Evolutionary conservation across 2,888 invertebrate genomes (phyloP), one percentile per base, ranked within the genome.

Genomic region (Coleophora deauratella): DNA sequence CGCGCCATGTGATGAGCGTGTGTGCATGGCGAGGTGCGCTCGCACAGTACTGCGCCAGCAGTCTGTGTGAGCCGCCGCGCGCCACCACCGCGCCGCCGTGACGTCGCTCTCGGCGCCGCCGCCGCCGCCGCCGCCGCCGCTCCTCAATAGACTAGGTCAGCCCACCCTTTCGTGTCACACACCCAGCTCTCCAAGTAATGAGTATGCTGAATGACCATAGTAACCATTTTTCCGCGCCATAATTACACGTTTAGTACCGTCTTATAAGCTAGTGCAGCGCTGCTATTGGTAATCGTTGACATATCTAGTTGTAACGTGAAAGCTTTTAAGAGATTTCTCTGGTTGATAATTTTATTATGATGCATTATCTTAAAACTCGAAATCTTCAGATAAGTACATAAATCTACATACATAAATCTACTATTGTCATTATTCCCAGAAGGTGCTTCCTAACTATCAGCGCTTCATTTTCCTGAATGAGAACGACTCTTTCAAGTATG

Each of bases 11-110:
- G 77, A 61, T 67, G 70, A 62, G 66, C 74, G 84, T 81, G 78
- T 82, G 79, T 69, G 78, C 86, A 81, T 86, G 85, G 72, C 85
- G 85, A 74, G 78, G 75, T 76, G 85, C 84, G 74, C 73, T 78
- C 66, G 84, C 82, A 78, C 82, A 82, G 66, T 82, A 77, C n/a
- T 66, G 52, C 62, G 30, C 34, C 1, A 27, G 54, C 57, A 51
- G 51, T 57, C 47, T 2, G 28, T 8, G 2, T 28, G 10, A 9
- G 59, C 51, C 53, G 44, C 52, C 57, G 52, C 58, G 52, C 57
- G 55, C 66, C 70, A 66, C 69, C 73, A 71, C 73, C 74, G 73
- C 42, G 50, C 45, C 59, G 62, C 58, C 54, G 43, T 62, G 68
- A 66, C 76, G 68, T 79, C 80, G 72, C 81, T 81, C 81, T 81